Base-by-base conservation (phyloP, 2,888 invertebrate species). In the Parascotia fuliginaria region DNA sequence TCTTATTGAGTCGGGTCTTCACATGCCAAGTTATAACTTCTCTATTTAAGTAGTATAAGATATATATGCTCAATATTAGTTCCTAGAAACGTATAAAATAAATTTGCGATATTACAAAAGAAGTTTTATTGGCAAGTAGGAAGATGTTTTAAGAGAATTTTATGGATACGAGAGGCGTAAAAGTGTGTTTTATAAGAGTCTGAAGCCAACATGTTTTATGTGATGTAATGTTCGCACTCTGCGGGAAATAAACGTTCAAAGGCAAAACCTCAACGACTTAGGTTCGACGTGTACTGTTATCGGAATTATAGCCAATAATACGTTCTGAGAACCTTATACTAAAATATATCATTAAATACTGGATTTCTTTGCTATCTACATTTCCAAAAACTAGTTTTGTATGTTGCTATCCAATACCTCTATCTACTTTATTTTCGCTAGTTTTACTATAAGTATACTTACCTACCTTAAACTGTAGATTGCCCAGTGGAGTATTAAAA, bases 1-100 rank as follows among this genome's bases (percentile, higher is more conserved):
- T 76, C 74, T 65, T 62, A 59, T 80, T 80, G 73, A 82, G 62
- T 80, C 79, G 67, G 66, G 63, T 67, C 76, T 77, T 56, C n/a
- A 40, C 47, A 44, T 49, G 16, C n/a, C n/a, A n/a, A 34, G 12
- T 47, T 40, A 36, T 16, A 41, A 47, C 22, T 46, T 19, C 39
- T 32, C 3, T 42, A 14, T 45, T 43, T 41, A 44, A n/a, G 15
- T 46, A 42, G 39, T 45, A 40, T 50, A 60, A 55, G 56, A 31
- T 33, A 43, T 28, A 24, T n/a, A n/a, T n/a, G n/a, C 69, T 79
- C 73, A 79, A 78, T 41, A 57, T 64, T 73, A 70, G 73, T 76
- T 76, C 70, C 68, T 75, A 65, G 52, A 60, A 60, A 49, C 32
- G 49, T 47, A 11, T 12, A 48, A 48, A 65, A 61, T 64, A 65